Conservation (phyloP, 23 tunicate species). For the Halocynthia roretzi region DNA sequence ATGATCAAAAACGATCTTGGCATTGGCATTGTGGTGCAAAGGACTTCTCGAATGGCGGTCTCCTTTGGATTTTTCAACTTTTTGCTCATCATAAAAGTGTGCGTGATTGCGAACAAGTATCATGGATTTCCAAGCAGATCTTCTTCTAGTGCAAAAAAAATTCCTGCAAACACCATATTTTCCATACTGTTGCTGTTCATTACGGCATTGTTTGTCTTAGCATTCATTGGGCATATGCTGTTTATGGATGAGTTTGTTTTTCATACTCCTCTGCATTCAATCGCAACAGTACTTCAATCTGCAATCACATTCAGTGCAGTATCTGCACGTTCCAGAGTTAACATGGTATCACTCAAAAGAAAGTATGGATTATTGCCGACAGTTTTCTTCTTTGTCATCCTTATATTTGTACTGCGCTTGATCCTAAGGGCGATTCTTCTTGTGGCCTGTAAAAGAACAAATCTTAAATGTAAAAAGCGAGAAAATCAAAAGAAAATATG, state of each 20-base stretch:
- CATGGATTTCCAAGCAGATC: constrained; percentile 11
- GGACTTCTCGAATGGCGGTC: background rate
- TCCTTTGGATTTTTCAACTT: constrained; percentile 14
- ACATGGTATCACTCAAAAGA: background rate
- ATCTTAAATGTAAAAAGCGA: too few relatives aligned
- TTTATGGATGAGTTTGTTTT: constrained; percentile 7
- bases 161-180: background rate
- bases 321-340: background rate
- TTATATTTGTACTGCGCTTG: constrained; percentile 5
- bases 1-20: background rate
- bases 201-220: background rate
- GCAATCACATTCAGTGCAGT: background rate
- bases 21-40: background rate
- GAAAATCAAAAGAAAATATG: too few relatives aligned
- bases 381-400: constrained; percentile 2
- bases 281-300: background rate
- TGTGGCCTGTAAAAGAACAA: background rate
- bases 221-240: constrained; percentile 2
- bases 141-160: background rate
- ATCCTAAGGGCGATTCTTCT: constrained; percentile 3
- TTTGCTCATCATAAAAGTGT: constrained; percentile 6
- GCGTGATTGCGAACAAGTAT: background rate
- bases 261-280: constrained; percentile 1
- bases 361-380: constrained; percentile 19
- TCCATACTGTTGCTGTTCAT: background rate